A percentile compares a stretch with the other conserved stretches of the same genome.
Evolutionary conservation across 2,797 vertebrate genomes (phyloP).

Genomic region (Coendou prehensilis): DNA sequence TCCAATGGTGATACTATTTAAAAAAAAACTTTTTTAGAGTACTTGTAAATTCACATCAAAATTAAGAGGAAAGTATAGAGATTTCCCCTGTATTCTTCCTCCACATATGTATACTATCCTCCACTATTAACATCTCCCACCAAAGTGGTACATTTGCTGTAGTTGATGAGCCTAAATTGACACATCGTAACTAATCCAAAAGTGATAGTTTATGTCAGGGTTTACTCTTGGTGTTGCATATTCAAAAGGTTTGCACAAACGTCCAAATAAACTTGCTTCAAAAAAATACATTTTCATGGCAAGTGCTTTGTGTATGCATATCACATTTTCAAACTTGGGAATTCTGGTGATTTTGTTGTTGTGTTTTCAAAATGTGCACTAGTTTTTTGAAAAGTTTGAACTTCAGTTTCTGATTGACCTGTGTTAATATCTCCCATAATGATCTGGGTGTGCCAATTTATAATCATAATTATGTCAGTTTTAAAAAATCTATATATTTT

Average conservation of each 20-base stretch:
- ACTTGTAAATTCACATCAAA: neutral
- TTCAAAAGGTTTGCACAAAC: neutral
- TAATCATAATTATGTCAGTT: neutral
- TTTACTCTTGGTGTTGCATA: neutral
- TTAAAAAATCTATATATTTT: neutral
- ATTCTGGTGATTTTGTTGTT: conserved; percentile 19
- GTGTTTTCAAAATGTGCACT: neutral
- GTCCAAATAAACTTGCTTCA: neutral
- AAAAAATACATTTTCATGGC: neutral
- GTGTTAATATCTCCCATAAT: neutral
- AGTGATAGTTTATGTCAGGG: neutral
- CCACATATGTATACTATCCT: neutral
- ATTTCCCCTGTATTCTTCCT: neutral
- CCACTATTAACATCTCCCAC: neutral
- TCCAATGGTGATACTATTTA: neutral
- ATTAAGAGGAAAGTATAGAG: neutral
- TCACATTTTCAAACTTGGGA: neutral
- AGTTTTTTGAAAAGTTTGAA: neutral
- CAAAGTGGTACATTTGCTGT: neutral
- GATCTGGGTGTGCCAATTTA: neutral
- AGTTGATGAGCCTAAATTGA: neutral
- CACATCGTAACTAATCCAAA: neutral
- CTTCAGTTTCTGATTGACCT: neutral
- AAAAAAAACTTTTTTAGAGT: neutral
- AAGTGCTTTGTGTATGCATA: neutral